Base-by-base conservation (phyloP, 2,797 vertebrate genomes). In the Protosalanx chinensis region DNA sequence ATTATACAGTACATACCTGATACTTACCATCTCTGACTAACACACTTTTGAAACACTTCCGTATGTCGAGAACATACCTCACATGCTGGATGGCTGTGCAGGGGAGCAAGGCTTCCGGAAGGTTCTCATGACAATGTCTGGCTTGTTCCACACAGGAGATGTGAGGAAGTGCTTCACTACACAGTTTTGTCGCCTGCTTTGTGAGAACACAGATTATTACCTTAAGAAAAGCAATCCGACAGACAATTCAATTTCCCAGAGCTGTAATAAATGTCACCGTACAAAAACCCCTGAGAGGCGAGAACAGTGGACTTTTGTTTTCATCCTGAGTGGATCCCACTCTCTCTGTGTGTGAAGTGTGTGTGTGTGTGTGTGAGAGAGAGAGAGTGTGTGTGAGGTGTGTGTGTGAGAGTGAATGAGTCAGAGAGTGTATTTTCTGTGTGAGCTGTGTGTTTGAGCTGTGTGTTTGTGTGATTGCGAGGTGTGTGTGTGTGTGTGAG, bases 201-300 rank as follows among this genome's bases (percentile, higher is more conserved):
- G 37, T 64, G 57, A 70, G 53, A 76, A 69, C 70, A 72, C 37
- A 56, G 58, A 72, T 84, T 79, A 79, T 76, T 79, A 73, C 76
- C 60, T 69, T 63, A 67, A 67, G 65, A 70, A 62, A 70, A 68
- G 60, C 70, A 66, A 77, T 80, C 73, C 64, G 49, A 59, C 68
- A 79, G 82, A 79, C 78, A 76, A 81, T 79, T 83, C 76, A 77
- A 78, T 87, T 81, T 87, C 67, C 76, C 71, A 64, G 30, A 71
- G 23, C 64, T 62, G 58, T 53, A 67, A 79, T 73, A 82, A 82
- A 79, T 72, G 79, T 79, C 79, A 75, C 70, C 32, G 77, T 76
- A 67, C 72, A 74, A 81, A 81, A 81, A 81, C 71, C 63, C 67
- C 68, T 75, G 76, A 77, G 35, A 33, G 71, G 74, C 63, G 73